Percentiles rank a stretch among this genome's conserved stretches.
Conservation (phyloP, 2,113 vertebrate genomes). For the Varanus komodoensis region DNA sequence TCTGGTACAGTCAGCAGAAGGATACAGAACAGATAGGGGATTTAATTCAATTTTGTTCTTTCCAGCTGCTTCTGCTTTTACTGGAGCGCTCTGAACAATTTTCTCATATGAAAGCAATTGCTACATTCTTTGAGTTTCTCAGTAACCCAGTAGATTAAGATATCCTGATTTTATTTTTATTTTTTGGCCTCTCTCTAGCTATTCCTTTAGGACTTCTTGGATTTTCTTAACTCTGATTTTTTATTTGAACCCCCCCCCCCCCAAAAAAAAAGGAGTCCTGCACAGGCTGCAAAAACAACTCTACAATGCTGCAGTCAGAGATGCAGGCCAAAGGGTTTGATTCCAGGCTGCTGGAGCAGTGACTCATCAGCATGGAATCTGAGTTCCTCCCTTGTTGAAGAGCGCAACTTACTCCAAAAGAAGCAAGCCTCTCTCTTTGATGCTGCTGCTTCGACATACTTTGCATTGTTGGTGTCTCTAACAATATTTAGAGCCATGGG, state of each 20-base stretch:
- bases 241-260: background rate
- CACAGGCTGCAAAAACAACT: constrained; percentile 39
- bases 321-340: constrained; percentile 65
- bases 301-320: constrained; percentile 55
- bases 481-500: background rate
- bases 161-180: background rate
- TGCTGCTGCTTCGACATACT: constrained; percentile 60
- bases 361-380: constrained; percentile 75
- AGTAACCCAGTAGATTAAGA: constrained; percentile 20
- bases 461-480: constrained; percentile 38
- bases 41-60: constrained; percentile 47
- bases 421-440: constrained; percentile 68
- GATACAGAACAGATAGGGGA: background rate
- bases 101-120: constrained; percentile 13
- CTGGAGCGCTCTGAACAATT: constrained; percentile 34
- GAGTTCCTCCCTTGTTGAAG: constrained; percentile 64
- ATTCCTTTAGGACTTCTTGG: constrained; percentile 18
- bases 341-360: constrained; percentile 67
- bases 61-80: constrained; percentile 41
- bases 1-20: constrained; percentile 24
- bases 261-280: constrained; percentile 48
- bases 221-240: constrained; percentile 38
- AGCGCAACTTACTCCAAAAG: constrained; percentile 59
- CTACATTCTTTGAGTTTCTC: constrained; percentile 7
- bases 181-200: constrained; percentile 14